Percentiles rank a stretch among this genome's conserved stretches.
Conservation (phyloP, 2,888 invertebrate genomes). For the Tipula confusa region DNA sequence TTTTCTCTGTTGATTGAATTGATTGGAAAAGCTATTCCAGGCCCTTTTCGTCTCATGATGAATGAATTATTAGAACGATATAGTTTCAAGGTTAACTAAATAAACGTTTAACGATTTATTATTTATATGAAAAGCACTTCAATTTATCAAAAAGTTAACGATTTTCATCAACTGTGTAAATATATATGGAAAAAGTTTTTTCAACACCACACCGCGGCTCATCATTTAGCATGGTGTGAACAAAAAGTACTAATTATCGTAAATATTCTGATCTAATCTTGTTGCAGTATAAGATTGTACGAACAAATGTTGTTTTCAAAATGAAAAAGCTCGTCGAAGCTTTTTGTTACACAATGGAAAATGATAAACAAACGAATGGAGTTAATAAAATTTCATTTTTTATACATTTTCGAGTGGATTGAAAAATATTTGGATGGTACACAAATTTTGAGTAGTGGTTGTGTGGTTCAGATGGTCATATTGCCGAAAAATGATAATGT, state of each 20-base stretch:
- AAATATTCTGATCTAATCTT: background rate
- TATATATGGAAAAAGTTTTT: background rate
- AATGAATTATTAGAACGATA: background rate
- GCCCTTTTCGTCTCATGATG: background rate
- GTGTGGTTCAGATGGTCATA: too few species aligned
- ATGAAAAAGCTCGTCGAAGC: background rate
- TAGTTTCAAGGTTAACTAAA: background rate
- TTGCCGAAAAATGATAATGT: too few species aligned
- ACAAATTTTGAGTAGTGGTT: too few species aligned
- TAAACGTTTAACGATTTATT: background rate
- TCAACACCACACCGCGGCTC: too few species aligned
- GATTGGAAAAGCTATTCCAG: background rate
- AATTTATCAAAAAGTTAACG: background rate
- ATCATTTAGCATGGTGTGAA: too few species aligned
- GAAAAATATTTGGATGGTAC: background rate
- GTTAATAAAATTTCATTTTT: background rate
- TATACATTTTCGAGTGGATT: background rate
- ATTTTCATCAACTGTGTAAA: background rate
- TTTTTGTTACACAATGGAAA: background rate
- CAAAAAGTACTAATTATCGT: background rate
- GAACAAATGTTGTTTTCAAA: background rate
- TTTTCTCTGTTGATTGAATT: slow-evolving; percentile 16
- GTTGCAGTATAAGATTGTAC: background rate
- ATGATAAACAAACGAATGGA: background rate
- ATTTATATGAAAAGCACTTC: background rate